These are phyloP conservation scores for Biston stratarius DNA, from an alignment of 2,888 invertebrate genomes.

Conservation along the genomic window DNA sequence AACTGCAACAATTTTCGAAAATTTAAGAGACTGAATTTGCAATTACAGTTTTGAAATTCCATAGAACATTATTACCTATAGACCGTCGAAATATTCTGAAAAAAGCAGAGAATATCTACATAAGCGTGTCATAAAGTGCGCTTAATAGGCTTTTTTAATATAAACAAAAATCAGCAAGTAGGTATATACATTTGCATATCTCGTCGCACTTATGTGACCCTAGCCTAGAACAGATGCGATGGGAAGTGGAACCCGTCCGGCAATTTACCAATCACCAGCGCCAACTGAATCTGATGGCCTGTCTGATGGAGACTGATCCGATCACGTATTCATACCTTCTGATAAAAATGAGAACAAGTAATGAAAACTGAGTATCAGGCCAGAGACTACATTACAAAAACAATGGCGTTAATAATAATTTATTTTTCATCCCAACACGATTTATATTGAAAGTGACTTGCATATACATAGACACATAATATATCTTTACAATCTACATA, in stretches of 20 bases:
- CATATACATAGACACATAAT: too few species aligned
- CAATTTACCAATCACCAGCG: constrained; percentile 76
- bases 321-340: constrained; percentile 13
- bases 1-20: too few species aligned
- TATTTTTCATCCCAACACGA: too few species aligned
- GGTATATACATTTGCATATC: not conserved
- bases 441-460: too few species aligned
- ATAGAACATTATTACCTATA: too few species aligned
- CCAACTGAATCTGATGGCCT: constrained; percentile 58
- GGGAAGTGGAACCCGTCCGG: constrained; percentile 76
- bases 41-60: too few species aligned
- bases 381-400: not conserved
- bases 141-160: not conserved
- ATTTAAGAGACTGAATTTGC: too few species aligned
- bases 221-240: constrained; percentile 42
- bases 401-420: too few species aligned
- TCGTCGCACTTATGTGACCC: constrained; percentile 34
- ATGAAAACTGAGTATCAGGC: not conserved
- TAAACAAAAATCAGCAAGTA: not conserved
- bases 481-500: too few species aligned
- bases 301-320: constrained; percentile 53
- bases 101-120: too few species aligned
- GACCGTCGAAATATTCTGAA: too few species aligned
- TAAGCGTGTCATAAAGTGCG: not conserved
- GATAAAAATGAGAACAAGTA: not conserved